phyloP scores from a whole-genome alignment of 2,888 invertebrate genomes.

The Ornithoptera alexandrae region DNA sequence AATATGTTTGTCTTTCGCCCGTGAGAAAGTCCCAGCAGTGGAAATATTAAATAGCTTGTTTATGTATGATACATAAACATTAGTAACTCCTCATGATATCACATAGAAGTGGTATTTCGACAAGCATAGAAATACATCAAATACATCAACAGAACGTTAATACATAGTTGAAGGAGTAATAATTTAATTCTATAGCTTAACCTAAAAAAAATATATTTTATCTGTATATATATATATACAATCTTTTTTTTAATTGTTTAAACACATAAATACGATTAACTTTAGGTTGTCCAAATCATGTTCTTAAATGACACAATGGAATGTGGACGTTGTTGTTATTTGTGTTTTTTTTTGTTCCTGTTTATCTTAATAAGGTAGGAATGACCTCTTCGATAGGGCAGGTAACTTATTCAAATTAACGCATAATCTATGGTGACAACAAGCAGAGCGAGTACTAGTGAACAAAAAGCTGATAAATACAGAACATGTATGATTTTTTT shows the following conservation, averaged over 20 bases:
- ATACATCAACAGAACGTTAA: no score
- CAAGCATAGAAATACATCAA: no score
- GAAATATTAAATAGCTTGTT: no score
- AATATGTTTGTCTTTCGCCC: no score
- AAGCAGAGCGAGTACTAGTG: neutral
- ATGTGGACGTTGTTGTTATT: slow-evolving; percentile 17
- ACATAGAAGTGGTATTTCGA: no score
- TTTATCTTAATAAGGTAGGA: neutral
- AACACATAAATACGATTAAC: neutral
- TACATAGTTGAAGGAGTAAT: no score
- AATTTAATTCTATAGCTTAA: no score
- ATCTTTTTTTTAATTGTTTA: neutral
- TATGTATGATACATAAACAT: no score
- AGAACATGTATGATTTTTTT: no score
- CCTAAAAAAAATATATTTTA: neutral
- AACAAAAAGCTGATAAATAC: neutral
- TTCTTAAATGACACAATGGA: slow-evolving; percentile 11
- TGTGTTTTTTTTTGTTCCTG: slow-evolving; percentile 15
- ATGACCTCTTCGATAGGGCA: slow-evolving; percentile 7
- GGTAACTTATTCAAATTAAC: slow-evolving; percentile 18
- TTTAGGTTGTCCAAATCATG: neutral
- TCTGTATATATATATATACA: neutral
- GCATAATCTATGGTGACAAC: slow-evolving; percentile 9
- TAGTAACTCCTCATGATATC: no score
- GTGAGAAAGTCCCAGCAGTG: no score